Conservation (phyloP, 2,113 vertebrate species). For the Odocoileus hemionus region DNA sequence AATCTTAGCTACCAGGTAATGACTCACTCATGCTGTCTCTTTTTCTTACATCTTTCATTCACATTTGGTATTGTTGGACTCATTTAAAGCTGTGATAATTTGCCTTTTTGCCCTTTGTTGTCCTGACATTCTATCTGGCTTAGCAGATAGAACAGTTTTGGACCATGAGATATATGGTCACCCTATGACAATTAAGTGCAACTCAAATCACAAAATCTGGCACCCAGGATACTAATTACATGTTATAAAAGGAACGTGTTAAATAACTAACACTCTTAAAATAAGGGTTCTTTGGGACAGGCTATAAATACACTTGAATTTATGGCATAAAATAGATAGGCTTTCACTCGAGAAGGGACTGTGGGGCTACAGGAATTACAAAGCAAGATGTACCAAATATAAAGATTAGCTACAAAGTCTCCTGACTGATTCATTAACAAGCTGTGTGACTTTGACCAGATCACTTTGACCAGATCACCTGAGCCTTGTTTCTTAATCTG, state of each 20-base stretch:
- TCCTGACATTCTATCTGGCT: not conserved
- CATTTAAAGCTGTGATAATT: not conserved
- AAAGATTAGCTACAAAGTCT: not conserved
- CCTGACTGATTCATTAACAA: not conserved
- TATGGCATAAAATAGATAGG: not conserved
- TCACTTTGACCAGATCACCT: not conserved
- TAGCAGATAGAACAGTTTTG: not conserved
- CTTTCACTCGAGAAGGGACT: not conserved
- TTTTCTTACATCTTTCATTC: not conserved
- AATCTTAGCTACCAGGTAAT: not conserved
- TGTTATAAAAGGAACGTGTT: not conserved
- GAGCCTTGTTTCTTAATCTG: not conserved
- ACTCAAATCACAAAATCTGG: not conserved
- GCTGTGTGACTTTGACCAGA: not conserved
- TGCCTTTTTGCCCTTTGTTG: not conserved
- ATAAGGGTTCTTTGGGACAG: not conserved
- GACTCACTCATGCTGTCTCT: not conserved
- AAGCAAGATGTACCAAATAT: not conserved
- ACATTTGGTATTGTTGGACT: not conserved
- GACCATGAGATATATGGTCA: not conserved
- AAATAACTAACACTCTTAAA: not conserved
- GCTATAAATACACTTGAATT: not conserved
- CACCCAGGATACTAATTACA: not conserved
- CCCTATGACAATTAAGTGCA: not conserved
- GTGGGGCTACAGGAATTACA: not conserved